phyloP scores from a whole-genome alignment of 2,113 vertebrate species.

The Corythornis madagascariensis region DNA sequence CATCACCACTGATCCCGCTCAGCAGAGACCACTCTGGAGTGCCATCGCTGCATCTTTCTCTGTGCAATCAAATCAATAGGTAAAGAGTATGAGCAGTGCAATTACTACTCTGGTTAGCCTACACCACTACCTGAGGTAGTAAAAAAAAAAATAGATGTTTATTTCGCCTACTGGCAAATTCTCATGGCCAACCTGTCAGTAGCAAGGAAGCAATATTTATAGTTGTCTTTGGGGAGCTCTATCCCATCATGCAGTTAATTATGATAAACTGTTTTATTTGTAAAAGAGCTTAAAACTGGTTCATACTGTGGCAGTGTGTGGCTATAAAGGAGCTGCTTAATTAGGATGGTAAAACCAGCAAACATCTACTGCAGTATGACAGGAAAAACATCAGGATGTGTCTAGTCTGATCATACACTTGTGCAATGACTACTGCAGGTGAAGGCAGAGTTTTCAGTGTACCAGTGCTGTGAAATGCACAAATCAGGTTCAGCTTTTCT shows the following conservation, averaged over 20 bases:
- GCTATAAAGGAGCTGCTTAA: neutral
- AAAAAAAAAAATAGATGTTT: slow-evolving; percentile 8
- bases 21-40: neutral
- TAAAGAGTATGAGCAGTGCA: neutral
- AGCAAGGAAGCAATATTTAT: slow-evolving; percentile 42
- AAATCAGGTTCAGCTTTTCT: neutral
- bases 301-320: neutral
- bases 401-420: neutral
- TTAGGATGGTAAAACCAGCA: neutral
- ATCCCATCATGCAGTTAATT: slow-evolving; percentile 29
- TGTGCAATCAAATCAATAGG: neutral
- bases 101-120: neutral
- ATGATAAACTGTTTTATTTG: slow-evolving; percentile 61
- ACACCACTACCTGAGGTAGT: neutral
- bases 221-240: slow-evolving; percentile 44
- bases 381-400: neutral
- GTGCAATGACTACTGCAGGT: neutral
- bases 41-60: neutral
- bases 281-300: slow-evolving; percentile 12
- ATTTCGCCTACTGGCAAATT: slow-evolving; percentile 6
- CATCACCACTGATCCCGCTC: neutral
- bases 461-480: neutral
- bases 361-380: neutral
- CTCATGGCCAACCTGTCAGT: neutral
- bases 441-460: neutral